Percentiles rank a stretch among this genome's conserved stretches.
Conservation (phyloP, 2,113 vertebrate species). For the Neodon shergylaensis region DNA sequence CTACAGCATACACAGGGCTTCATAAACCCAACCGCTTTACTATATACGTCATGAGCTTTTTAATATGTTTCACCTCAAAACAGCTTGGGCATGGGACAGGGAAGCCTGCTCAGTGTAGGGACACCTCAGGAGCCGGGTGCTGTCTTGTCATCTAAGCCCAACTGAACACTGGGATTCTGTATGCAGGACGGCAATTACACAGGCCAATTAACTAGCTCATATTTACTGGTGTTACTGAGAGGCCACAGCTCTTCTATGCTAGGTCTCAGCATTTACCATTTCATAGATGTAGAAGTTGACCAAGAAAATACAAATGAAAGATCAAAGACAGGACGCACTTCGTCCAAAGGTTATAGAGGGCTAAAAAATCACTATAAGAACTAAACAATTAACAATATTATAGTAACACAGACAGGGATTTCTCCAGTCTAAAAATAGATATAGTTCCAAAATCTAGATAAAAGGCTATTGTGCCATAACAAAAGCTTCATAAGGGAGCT, state of each 20-base stretch:
- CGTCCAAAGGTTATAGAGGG: background rate
- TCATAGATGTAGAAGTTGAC: background rate
- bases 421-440: background rate
- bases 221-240: background rate
- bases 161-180: background rate
- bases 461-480: background rate
- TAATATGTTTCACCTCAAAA: background rate
- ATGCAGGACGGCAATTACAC: background rate
- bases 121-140: background rate
- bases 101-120: rapidly evolving
- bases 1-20: background rate
- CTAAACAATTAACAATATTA: background rate
- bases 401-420: background rate
- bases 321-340: background rate
- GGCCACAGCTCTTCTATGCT: background rate
- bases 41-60: background rate
- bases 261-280: background rate
- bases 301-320: background rate
- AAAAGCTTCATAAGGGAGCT: background rate
- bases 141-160: background rate
- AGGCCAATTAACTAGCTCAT: background rate
- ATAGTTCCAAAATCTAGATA: background rate
- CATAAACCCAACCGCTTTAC: background rate
- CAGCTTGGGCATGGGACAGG: rapidly evolving
- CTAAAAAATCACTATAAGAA: background rate